Evolutionary conservation across 2,888 invertebrate species (phyloP).

Genomic region (Dysmachus trigonus): DNA sequence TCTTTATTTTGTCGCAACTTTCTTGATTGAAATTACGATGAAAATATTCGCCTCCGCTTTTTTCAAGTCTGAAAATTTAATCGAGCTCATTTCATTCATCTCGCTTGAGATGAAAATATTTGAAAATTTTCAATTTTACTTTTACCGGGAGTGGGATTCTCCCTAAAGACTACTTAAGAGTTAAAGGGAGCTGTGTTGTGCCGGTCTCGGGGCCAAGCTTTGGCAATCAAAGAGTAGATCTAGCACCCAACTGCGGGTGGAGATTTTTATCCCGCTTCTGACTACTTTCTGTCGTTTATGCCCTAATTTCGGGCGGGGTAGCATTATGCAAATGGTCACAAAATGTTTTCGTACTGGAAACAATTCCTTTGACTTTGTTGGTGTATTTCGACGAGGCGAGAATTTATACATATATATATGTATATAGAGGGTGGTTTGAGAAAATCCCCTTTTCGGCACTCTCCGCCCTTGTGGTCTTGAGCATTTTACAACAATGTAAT

Average conservation of each 20-base stretch:
- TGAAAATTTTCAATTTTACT: neutral
- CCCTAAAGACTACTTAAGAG: neutral
- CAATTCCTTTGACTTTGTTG: neutral
- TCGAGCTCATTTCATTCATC: neutral
- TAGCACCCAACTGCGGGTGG: slow-evolving; percentile 2
- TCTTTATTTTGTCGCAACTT: neutral
- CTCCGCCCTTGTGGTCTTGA: neutral
- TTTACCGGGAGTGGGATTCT: neutral
- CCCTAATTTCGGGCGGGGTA: neutral
- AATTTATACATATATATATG: too few species aligned
- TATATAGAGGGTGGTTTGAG: neutral
- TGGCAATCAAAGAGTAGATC: neutral
- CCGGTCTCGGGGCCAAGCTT: neutral
- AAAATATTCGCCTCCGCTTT: neutral
- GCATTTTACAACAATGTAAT: slow-evolving; percentile 24
- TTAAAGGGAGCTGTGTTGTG: neutral
- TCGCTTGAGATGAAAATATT: neutral
- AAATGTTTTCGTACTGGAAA: slow-evolving; percentile 7
- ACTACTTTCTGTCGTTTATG: slow-evolving; percentile 19
- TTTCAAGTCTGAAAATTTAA: neutral
- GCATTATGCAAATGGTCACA: slow-evolving; percentile 34
- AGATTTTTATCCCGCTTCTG: slow-evolving; percentile 25
- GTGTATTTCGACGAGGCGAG: neutral
- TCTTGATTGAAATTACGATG: neutral
- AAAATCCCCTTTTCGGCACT: neutral